phyloP scores from a whole-genome alignment of 1,140 invertebrate genomes.

The Drosophila rhopaloa region DNA sequence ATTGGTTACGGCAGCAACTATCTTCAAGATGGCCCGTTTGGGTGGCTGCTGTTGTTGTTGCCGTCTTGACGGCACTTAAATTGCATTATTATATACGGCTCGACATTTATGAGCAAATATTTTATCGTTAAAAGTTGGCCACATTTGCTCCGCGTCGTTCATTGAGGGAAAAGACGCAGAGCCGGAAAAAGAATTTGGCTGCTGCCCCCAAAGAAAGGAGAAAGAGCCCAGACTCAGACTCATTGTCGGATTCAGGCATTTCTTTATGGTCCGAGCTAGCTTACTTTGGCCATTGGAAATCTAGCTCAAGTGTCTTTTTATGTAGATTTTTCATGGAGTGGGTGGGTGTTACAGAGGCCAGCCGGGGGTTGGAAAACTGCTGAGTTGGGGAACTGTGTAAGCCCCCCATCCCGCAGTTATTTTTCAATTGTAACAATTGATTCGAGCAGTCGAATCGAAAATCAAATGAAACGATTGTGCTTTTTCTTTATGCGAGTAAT shows the following conservation, averaged over 20 bases:
- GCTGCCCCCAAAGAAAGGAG: constrained; percentile 3
- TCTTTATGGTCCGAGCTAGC: constrained; percentile 39
- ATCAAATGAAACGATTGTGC: constrained; percentile 72
- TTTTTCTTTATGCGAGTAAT: constrained; percentile 58
- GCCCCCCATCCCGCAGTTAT: constrained; percentile 30
- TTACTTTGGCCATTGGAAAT: constrained; percentile 46
- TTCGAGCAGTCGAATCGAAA: constrained; percentile 44
- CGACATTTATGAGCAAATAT: constrained; percentile 83
- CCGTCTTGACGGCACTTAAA: constrained; percentile 57
- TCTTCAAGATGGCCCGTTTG: constrained; percentile 29
- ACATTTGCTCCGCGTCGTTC: constrained; percentile 27
- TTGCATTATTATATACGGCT: constrained; percentile 79
- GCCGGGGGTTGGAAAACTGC: background rate
- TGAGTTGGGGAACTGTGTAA: constrained; percentile 12
- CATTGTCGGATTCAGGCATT: constrained; percentile 27
- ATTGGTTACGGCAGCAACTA: constrained; percentile 68
- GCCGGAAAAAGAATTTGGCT: constrained; percentile 33
- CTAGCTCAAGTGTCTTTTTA: constrained; percentile 74
- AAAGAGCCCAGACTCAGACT: constrained; percentile 12
- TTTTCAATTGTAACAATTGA: constrained; percentile 79
- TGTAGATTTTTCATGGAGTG: constrained; percentile 59
- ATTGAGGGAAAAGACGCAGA: constrained; percentile 27
- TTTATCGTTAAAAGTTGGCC: constrained; percentile 75
- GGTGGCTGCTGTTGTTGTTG: constrained; percentile 21
- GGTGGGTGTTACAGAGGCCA: background rate